Evolutionary conservation across 2,113 vertebrate genomes (phyloP).

Genomic region (Lethenteron camtschaticum): DNA sequence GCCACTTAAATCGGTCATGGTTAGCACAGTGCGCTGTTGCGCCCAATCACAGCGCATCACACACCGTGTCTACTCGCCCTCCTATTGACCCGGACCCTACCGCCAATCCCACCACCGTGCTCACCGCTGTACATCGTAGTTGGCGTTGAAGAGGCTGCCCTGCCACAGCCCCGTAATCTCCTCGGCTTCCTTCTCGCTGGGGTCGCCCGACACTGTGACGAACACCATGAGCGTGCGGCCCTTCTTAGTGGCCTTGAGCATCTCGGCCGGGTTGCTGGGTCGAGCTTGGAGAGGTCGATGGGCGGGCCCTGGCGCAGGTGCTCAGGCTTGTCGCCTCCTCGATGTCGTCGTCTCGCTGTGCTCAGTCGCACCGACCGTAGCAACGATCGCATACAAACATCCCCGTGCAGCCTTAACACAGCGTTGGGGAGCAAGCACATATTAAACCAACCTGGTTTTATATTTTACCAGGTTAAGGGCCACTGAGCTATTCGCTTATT

Average conservation of each 20-base stretch:
- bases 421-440: too few relatives aligned
- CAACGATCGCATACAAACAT: too few relatives aligned
- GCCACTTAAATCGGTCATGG: too few relatives aligned
- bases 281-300: constrained; percentile 65
- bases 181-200: constrained; percentile 79
- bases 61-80: too few relatives aligned
- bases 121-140: constrained; percentile 81
- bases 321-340: constrained; percentile 80
- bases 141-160: constrained; percentile 84
- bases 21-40: too few relatives aligned
- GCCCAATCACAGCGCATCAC: too few relatives aligned
- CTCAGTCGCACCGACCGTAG: neutral
- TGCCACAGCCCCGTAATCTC: constrained; percentile 85
- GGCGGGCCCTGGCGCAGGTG: constrained; percentile 58
- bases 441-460: too few relatives aligned
- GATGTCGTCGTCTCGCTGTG: constrained; percentile 76
- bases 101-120: neutral
- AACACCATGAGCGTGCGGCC: constrained; percentile 93
- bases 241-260: constrained; percentile 74
- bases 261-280: constrained; percentile 60
- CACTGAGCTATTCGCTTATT: too few relatives aligned
- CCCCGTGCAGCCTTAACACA: too few relatives aligned
- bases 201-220: constrained; percentile 52
- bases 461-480: too few relatives aligned
- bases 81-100: too few relatives aligned